These are phyloP conservation scores for Sturnira hondurensis DNA, from an alignment of 2,113 vertebrate species.

Conservation along the genomic window DNA sequence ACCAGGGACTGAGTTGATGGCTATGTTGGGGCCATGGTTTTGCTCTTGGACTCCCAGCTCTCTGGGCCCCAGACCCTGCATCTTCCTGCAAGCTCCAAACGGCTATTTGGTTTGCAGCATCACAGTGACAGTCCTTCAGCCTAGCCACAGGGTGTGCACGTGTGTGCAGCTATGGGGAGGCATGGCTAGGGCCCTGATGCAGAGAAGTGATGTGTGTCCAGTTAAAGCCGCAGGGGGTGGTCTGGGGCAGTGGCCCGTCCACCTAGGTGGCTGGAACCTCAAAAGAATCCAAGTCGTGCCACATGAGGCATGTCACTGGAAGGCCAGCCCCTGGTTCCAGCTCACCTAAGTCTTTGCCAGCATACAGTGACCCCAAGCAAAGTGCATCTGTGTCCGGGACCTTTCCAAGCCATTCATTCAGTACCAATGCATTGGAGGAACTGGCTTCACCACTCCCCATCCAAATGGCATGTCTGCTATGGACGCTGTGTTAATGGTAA, in stretches of 20 bases:
- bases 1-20: not conserved
- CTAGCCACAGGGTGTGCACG: not conserved
- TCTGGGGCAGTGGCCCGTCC: slow-evolving; percentile 6
- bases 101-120: not conserved
- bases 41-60: not conserved
- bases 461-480: slow-evolving; percentile 50
- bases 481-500: not conserved
- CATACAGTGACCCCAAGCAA: slow-evolving; percentile 61
- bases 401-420: slow-evolving; percentile 65
- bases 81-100: not conserved
- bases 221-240: not conserved
- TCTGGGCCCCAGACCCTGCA: not conserved
- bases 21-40: not conserved
- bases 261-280: slow-evolving; percentile 13
- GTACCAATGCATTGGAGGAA: slow-evolving; percentile 43
- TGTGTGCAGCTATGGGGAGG: not conserved
- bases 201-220: slow-evolving; percentile 8
- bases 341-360: slow-evolving; percentile 55
- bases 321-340: not conserved
- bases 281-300: slow-evolving; percentile 33
- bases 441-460: not conserved
- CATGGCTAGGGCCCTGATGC: not conserved
- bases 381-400: not conserved
- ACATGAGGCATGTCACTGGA: slow-evolving; percentile 37
- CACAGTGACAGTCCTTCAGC: not conserved